A percentile compares a stretch with the other conserved stretches of the same genome.
Evolutionary conservation across 2,888 invertebrate species (phyloP).

Genomic region (Spicauda simplicius): DNA sequence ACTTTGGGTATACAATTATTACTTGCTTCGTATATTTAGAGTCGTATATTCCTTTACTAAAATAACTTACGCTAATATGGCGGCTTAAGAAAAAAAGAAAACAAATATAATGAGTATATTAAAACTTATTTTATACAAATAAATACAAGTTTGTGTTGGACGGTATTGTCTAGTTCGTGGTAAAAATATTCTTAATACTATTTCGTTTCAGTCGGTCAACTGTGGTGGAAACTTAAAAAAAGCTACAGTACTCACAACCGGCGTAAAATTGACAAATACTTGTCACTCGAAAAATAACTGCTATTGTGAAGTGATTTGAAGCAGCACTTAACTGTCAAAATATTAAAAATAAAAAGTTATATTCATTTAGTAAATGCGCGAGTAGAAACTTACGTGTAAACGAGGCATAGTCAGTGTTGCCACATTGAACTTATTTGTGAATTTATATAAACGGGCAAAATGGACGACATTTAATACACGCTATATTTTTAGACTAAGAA

Average conservation of each 20-base stretch:
- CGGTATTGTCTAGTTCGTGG: conserved; percentile 74
- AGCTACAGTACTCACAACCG: conserved; percentile 64
- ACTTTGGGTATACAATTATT: conserved; percentile 53
- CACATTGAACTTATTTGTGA: no score
- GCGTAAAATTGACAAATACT: conserved; percentile 60
- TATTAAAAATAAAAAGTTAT: background rate
- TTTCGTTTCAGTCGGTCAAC: conserved; percentile 66
- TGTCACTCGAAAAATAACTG: conserved; percentile 35
- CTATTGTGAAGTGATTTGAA: conserved; percentile 16
- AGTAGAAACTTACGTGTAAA: background rate
- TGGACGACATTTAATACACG: background rate
- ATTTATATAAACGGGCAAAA: background rate
- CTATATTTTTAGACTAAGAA: background rate
- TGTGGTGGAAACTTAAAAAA: conserved; percentile 48
- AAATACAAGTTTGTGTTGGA: conserved; percentile 77
- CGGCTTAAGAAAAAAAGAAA: conserved; percentile 55
- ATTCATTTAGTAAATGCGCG: background rate
- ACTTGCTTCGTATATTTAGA: conserved; percentile 63
- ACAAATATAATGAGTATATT: conserved; percentile 66
- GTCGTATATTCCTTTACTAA: conserved; percentile 34
- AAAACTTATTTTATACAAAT: conserved; percentile 62
- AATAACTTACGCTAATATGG: conserved; percentile 72
- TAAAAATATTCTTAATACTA: conserved; percentile 74
- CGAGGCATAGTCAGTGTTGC: no score
- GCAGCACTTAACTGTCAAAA: conserved; percentile 39